Evolutionary conservation across 2,113 vertebrate species (phyloP).

Genomic region (Montifringilla adamsi): DNA sequence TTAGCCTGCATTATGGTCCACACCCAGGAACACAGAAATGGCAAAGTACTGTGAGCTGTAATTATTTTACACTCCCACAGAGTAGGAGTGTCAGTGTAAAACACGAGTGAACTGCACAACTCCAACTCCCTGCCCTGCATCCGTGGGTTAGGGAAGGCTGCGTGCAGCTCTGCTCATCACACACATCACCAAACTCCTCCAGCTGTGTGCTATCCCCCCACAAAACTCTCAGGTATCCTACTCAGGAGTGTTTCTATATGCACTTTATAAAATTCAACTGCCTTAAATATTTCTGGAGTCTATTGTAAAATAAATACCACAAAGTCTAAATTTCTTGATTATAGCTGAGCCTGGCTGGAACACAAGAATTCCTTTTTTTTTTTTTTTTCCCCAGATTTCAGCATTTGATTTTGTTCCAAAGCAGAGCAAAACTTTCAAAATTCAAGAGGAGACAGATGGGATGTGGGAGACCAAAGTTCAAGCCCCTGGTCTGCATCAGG

Average conservation of each 20-base stretch:
- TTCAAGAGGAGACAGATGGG: neutral
- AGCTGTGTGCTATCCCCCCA: neutral
- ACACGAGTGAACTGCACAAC: neutral
- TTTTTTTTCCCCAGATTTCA: neutral
- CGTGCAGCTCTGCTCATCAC: neutral
- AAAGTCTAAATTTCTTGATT: conserved; percentile 17
- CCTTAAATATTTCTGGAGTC: neutral
- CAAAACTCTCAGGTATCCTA: neutral
- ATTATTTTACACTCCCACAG: neutral
- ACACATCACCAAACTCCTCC: neutral
- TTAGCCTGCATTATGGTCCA: neutral
- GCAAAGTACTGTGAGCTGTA: neutral
- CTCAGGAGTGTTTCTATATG: neutral
- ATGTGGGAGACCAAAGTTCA: neutral
- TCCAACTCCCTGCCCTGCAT: neutral
- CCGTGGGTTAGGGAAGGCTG: fast-evolving
- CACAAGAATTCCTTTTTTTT: conserved; percentile 13
- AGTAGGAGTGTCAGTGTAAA: neutral
- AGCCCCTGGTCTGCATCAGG: neutral
- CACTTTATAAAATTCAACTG: neutral
- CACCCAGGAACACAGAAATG: neutral
- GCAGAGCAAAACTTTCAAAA: neutral
- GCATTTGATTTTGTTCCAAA: neutral
- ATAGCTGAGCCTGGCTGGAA: neutral
- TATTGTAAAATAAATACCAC: conserved; percentile 16